Evolutionary conservation across 37 sponge, comb jelly and placozoan genomes (phyloP).

Genomic region (Lycopodina hypogea): DNA sequence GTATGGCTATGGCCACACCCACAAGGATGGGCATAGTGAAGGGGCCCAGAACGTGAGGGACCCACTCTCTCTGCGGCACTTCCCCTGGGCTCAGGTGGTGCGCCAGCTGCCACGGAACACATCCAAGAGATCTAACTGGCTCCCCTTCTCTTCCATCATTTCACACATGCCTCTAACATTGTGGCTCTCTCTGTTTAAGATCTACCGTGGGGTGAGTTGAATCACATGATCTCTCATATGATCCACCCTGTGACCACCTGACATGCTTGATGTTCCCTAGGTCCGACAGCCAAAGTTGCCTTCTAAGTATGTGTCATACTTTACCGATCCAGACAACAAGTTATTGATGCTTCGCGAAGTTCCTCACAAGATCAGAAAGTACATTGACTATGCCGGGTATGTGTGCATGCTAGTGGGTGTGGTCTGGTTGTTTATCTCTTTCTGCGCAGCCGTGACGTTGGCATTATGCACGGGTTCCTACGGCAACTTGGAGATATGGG

Average conservation of each 20-base stretch:
- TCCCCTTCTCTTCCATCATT: conserved; percentile 16
- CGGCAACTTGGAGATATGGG: conserved; percentile 14
- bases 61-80: conserved; percentile 11
- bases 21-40: neutral
- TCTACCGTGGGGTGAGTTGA: conserved; percentile 4
- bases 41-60: neutral
- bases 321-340: conserved; percentile 6
- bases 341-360: neutral
- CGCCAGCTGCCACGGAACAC: neutral
- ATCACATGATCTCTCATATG: neutral
- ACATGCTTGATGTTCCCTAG: neutral
- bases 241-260: neutral
- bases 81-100: conserved; percentile 30
- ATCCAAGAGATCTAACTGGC: neutral
- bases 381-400: conserved; percentile 6
- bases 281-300: neutral
- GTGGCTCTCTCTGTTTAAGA: conserved; percentile 21
- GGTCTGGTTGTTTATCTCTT: neutral
- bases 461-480: neutral
- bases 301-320: conserved; percentile 14
- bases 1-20: conserved; percentile 11
- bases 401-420: neutral
- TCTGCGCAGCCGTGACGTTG: conserved; percentile 5
- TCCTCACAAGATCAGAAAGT: conserved; percentile 7
- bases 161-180: conserved; percentile 46